phyloP scores from a whole-genome alignment of 2,888 invertebrate genomes.

The Morinoia aosen region DNA sequence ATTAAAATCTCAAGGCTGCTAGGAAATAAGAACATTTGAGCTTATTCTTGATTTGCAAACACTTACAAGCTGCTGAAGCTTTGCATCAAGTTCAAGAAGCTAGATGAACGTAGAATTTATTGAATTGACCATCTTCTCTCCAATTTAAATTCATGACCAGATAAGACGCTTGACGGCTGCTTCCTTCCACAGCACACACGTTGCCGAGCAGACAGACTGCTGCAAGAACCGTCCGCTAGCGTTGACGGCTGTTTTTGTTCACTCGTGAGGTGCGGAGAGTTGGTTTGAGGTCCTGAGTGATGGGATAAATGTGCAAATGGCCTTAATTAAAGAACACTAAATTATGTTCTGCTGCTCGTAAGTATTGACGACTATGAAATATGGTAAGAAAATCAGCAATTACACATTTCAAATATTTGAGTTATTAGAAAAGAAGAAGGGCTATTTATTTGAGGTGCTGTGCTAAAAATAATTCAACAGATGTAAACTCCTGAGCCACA shows the following conservation, averaged over 20 bases:
- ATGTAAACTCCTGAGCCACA: not conserved
- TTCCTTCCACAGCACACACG: not conserved
- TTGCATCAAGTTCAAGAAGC: not conserved
- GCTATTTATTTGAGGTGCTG: not conserved
- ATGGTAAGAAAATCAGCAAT: not conserved
- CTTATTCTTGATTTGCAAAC: not conserved
- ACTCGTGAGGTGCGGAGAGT: not conserved
- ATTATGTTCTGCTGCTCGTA: not conserved
- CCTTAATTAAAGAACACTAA: not conserved
- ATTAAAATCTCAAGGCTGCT: not conserved
- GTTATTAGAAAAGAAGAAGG: not conserved
- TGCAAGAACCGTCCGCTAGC: not conserved
- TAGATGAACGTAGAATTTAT: not conserved
- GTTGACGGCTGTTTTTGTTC: not conserved
- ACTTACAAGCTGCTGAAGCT: not conserved
- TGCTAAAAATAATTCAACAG: not conserved
- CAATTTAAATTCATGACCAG: constrained; percentile 33
- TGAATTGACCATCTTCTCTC: not conserved
- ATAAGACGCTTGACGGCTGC: not conserved
- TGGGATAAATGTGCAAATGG: not conserved
- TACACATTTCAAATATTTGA: not conserved
- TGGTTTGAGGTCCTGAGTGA: not conserved
- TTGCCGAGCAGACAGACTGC: not conserved
- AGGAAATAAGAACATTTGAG: not conserved
- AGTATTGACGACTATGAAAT: not conserved